Percentiles rank a stretch among this genome's conserved stretches.
These are phyloP conservation scores for Dinoponera quadriceps DNA, from an alignment of 1,140 invertebrate species.

Conservation along the genomic window DNA sequence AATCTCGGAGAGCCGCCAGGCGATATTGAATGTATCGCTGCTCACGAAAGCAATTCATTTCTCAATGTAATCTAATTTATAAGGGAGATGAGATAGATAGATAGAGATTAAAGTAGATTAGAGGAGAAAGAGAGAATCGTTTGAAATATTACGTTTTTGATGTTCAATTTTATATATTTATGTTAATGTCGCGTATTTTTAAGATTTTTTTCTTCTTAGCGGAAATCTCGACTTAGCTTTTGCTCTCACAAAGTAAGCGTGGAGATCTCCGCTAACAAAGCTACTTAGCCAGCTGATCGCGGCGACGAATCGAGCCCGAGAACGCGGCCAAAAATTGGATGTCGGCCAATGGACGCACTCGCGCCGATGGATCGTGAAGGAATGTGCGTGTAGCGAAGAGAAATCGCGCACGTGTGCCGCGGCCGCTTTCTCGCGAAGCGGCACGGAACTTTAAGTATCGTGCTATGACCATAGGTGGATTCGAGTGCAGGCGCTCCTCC, in stretches of 20 bases:
- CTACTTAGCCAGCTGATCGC: neutral
- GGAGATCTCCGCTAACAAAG: neutral
- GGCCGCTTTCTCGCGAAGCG: constrained; percentile 47
- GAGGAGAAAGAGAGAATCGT: no score
- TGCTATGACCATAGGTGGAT: neutral
- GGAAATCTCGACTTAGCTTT: no score
- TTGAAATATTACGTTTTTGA: no score
- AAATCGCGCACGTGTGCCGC: constrained; percentile 47
- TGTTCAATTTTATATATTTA: no score
- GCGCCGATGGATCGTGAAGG: constrained; percentile 45
- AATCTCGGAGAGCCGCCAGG: no score
- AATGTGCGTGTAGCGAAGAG: constrained; percentile 47
- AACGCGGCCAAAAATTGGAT: constrained; percentile 20
- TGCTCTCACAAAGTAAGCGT: neutral
- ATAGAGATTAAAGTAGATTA: no score
- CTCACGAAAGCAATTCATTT: no score
- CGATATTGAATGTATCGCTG: no score
- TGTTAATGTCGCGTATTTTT: no score
- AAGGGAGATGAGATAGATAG: no score
- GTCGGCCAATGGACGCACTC: constrained; percentile 20
- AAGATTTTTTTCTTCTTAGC: no score
- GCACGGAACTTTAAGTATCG: constrained; percentile 17
- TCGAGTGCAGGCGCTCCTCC: neutral
- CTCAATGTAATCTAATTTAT: no score
- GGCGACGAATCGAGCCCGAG: neutral